Base-by-base conservation (phyloP, 2,113 vertebrate genomes). In the Pelodiscus sinensis region DNA sequence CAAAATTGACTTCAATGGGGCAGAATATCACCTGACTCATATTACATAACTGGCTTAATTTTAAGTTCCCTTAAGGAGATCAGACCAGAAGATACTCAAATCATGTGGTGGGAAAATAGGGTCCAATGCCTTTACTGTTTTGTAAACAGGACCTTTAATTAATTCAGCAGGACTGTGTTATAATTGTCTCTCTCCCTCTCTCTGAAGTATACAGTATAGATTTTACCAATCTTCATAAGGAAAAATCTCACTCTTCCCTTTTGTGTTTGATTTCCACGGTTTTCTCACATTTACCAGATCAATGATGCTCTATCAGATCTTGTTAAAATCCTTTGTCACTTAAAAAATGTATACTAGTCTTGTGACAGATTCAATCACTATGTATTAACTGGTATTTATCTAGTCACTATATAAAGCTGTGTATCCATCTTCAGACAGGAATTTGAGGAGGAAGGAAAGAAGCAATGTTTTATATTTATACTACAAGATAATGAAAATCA, bases 401-500 rank as follows among this genome's bases (percentile, higher is more conserved):
- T 68, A 62, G 55, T 15, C 14, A 58, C 25, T 55, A n/a, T 31
- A 92, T 85, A 77, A 52, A 90, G 87, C 58, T 0, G 3, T 13
- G 21, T 44, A 9, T 90, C 94, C 44, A 22, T 87, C 78, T 83
- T 19, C n/a, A 90, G 31, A 62, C 51, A 55, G 58, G 2, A 71
- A 19, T 0, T 1, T 31, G 80, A 54, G 85, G 85, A 62, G 73
- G 93, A 92, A 92, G 13, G 82, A 91, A 90, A 94, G 62, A 65
- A 92, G 57, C 73, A 82, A 24, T 73, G 84, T 62, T 94, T 90
- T 95, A 85, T 60, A 85, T 90, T 92, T 19, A 19, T 71, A 56
- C 85, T 81, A 44, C 93, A 91, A 92, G 52, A 92, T 2, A 94
- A 92, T 94, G 86, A 93, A 93, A 95, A 89, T 18, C 50, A 88